These are phyloP conservation scores for Morinoia aosen DNA, from an alignment of 2,888 invertebrate species.

Conservation along the genomic window DNA sequence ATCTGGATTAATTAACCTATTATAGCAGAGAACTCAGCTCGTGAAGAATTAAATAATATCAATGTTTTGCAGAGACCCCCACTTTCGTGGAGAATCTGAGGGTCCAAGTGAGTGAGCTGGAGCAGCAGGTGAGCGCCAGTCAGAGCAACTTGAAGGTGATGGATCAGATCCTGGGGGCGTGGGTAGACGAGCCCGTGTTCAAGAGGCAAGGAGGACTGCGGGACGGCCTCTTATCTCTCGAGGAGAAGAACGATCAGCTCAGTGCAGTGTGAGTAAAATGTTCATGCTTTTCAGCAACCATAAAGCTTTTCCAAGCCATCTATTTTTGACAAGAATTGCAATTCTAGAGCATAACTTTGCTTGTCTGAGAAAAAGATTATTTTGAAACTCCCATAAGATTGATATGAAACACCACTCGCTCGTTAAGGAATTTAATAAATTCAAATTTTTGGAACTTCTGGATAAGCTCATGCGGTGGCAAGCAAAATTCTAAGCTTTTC, in stretches of 20 bases:
- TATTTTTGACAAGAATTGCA: background rate
- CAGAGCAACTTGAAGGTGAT: conserved; percentile 89
- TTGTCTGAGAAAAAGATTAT: background rate
- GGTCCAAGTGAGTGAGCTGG: conserved; percentile 83
- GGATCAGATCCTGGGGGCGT: conserved; percentile 83
- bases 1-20: background rate
- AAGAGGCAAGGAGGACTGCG: conserved; percentile 89
- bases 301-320: background rate
- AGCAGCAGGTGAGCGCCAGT: conserved; percentile 84
- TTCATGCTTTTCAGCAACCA: background rate
- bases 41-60: background rate
- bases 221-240: conserved; percentile 85
- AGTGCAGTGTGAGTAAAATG: conserved; percentile 76
- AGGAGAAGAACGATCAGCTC: conserved; percentile 78
- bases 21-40: background rate
- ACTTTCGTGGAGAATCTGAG: conserved; percentile 86
- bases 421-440: background rate
- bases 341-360: background rate
- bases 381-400: background rate
- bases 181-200: conserved; percentile 88
- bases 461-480: background rate
- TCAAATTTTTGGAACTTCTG: background rate
- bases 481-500: background rate
- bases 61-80: conserved; percentile 78
- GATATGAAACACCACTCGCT: background rate